Percentiles rank a stretch among this genome's conserved stretches.
phyloP scores from a whole-genome alignment of 2,113 vertebrate genomes.

The Pseudolaguvia tuberculata region DNA sequence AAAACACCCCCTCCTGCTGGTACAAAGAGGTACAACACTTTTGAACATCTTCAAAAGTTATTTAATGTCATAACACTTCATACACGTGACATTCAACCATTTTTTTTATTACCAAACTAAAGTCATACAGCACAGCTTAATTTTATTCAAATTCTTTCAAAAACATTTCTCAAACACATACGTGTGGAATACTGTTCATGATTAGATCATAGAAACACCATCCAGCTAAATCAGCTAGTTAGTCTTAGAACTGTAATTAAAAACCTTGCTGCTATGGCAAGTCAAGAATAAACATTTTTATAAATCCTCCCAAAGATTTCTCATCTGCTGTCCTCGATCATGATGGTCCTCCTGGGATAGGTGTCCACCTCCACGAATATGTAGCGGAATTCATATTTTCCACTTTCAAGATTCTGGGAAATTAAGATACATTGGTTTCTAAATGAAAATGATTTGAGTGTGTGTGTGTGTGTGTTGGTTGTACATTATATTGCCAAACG shows the following conservation, averaged over 20 bases:
- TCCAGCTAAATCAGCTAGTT: neutral
- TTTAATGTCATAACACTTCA: neutral
- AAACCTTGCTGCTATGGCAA: neutral
- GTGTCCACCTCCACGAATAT: conserved; percentile 85
- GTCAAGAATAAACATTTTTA: neutral
- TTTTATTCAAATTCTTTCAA: neutral
- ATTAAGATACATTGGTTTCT: conserved; percentile 27
- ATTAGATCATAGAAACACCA: neutral
- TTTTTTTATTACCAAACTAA: neutral
- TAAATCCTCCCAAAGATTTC: neutral
- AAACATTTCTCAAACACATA: neutral
- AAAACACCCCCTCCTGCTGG: neutral
- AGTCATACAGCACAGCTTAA: neutral
- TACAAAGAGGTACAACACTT: neutral
- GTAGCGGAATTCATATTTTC: conserved; percentile 82
- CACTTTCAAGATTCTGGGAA: conserved; percentile 78
- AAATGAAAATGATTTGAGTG: neutral
- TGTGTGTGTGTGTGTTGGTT: neutral
- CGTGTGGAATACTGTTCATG: too few species aligned
- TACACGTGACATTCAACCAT: neutral
- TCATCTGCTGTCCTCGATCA: conserved; percentile 87
- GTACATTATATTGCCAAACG: neutral
- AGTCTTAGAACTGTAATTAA: neutral
- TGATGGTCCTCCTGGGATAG: conserved; percentile 83
- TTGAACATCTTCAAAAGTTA: neutral